Conservation (phyloP, 2,113 vertebrate species). For the Elgaria multicarinata region DNA sequence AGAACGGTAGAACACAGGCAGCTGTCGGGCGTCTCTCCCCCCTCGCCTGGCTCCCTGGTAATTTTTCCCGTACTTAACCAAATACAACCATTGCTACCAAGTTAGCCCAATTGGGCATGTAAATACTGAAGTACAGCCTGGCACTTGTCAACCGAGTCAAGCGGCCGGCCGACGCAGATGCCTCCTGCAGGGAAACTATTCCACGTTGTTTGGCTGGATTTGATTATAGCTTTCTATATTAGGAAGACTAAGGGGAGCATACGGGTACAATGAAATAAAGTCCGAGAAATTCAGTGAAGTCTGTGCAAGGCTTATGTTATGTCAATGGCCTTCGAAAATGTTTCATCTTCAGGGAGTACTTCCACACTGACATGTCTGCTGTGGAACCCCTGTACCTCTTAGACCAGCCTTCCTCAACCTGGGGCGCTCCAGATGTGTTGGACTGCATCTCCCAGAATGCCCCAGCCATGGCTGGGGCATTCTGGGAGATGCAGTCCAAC, state of each 20-base stretch:
- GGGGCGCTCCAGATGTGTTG: no score
- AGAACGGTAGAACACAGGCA: background rate
- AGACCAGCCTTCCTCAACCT: no score
- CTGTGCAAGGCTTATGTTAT: background rate
- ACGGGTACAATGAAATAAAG: background rate
- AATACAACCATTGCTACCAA: background rate
- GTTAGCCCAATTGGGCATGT: background rate
- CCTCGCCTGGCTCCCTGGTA: no score
- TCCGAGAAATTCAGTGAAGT: background rate
- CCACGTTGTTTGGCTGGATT: background rate
- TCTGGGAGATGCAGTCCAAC: no score
- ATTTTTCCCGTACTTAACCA: background rate
- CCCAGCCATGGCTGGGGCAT: no score
- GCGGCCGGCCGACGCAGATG: no score
- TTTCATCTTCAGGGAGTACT: background rate
- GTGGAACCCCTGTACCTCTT: background rate
- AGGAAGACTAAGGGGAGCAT: background rate
- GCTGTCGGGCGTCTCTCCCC: background rate
- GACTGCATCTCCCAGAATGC: no score
- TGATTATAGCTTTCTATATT: background rate
- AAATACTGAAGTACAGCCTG: background rate
- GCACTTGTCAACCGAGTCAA: background rate
- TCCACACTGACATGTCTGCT: background rate
- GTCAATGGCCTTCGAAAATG: background rate
- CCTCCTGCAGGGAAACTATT: background rate